Evolutionary conservation across 35 echinoderm and acorn worm genomes (phyloP).

Genomic region (Eucidaris tribuloides): DNA sequence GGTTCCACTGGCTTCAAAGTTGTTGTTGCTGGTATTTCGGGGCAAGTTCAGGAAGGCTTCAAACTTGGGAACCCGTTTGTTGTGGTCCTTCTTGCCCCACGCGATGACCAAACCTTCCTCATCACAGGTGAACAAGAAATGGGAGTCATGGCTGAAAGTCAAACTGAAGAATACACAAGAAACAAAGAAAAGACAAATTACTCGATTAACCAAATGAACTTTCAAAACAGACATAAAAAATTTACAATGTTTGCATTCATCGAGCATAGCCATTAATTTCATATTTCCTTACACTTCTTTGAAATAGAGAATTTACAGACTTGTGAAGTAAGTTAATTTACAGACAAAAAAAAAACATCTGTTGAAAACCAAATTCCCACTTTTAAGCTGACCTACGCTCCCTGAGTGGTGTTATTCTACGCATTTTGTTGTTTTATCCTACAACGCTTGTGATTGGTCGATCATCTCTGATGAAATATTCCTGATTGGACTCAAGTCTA

Average conservation of each 20-base stretch:
- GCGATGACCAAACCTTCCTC: slow-evolving; percentile 66
- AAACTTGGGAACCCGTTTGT: slow-evolving; percentile 63
- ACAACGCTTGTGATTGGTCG: slow-evolving; percentile 27
- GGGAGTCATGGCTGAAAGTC: slow-evolving; percentile 82
- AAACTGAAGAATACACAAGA: slow-evolving; percentile 49
- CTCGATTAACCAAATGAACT: too few relatives aligned
- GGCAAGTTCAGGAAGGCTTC: slow-evolving; percentile 60
- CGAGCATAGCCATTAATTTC: too few relatives aligned
- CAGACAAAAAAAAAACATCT: not conserved
- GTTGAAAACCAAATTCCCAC: not conserved
- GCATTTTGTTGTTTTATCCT: not conserved
- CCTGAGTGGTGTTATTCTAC: not conserved
- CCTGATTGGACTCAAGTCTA: slow-evolving; percentile 42
- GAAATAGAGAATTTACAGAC: too few relatives aligned
- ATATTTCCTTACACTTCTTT: too few relatives aligned
- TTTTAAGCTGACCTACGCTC: too few relatives aligned
- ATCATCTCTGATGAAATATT: slow-evolving; percentile 11
- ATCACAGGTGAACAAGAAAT: slow-evolving; percentile 80
- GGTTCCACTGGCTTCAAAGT: not conserved
- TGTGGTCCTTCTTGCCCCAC: slow-evolving; percentile 84
- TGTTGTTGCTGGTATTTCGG: not conserved
- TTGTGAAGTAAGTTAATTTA: too few relatives aligned
- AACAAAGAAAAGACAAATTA: not conserved
- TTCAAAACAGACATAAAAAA: too few relatives aligned
- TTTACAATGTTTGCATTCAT: too few relatives aligned